Percentiles rank a stretch among this genome's conserved stretches.
Conservation (phyloP, 2,888 invertebrate genomes). For the Clitarchus hookeri region DNA sequence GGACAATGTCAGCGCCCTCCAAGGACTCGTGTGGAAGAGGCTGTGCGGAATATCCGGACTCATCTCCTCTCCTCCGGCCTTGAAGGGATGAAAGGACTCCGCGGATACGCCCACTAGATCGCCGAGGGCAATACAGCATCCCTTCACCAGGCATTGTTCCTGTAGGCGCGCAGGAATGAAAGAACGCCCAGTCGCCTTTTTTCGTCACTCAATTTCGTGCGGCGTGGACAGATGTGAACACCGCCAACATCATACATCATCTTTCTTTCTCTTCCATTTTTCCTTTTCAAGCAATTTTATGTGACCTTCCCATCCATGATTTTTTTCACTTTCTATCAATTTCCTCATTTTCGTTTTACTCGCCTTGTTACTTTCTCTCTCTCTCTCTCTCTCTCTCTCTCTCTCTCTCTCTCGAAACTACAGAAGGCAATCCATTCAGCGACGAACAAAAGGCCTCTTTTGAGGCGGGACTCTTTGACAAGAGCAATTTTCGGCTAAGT, state of each 20-base stretch:
- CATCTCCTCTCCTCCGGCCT: neutral
- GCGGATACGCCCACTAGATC: neutral
- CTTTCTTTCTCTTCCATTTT: neutral
- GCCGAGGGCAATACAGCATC: too few species aligned
- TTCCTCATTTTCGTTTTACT: neutral
- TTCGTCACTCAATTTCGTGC: slow-evolving; percentile 14
- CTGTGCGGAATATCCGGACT: neutral
- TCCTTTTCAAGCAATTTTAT: neutral
- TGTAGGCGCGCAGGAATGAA: neutral
- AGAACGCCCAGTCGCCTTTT: neutral
- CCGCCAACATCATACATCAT: neutral
- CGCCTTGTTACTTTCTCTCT: neutral
- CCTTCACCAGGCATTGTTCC: neutral
- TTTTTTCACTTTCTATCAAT: slow-evolving; percentile 8
- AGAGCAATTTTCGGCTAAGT: neutral
- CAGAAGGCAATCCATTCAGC: neutral
- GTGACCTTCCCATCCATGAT: neutral
- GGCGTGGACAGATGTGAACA: neutral
- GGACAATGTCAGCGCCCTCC: neutral
- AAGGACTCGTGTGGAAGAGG: neutral
- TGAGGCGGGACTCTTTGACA: neutral
- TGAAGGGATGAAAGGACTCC: neutral
- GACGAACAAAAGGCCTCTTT: neutral
- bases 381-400: neutral
- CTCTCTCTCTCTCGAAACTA: neutral